A percentile compares a stretch with the other conserved stretches of the same genome.
Conservation (phyloP, 1,140 invertebrate genomes). For the Drosophila kanapiae region DNA sequence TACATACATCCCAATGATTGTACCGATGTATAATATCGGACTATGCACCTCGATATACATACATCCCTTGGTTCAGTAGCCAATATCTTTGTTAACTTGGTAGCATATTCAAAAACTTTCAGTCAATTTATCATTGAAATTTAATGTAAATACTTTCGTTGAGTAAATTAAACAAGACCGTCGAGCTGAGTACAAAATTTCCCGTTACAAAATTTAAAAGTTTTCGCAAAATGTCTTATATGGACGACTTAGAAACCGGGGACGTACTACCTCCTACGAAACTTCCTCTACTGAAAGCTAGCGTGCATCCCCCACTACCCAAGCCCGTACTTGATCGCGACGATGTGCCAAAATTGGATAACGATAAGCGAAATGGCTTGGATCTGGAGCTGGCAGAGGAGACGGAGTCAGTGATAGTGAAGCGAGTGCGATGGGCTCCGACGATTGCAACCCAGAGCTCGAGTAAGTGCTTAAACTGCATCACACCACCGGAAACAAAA, state of each 20-base stretch:
- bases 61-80: no score
- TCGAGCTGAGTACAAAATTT: not conserved
- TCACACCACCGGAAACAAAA: constrained; percentile 21
- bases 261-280: not conserved
- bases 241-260: not conserved
- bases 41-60: not conserved
- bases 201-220: not conserved
- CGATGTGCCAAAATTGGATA: constrained; percentile 5
- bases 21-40: no score
- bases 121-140: not conserved
- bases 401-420: not conserved
- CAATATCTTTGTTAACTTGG: not conserved
- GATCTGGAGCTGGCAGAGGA: constrained; percentile 10
- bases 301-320: constrained; percentile 10
- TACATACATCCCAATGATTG: no score
- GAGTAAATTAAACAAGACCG: not conserved
- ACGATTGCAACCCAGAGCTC: not conserved
- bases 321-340: constrained; percentile 2
- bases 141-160: not conserved
- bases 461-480: constrained; percentile 18
- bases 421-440: constrained; percentile 35
- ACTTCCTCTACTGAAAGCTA: constrained; percentile 23
- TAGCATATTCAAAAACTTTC: not conserved
- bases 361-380: constrained; percentile 41
- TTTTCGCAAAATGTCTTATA: constrained; percentile 6